Conservation (phyloP, 1,140 invertebrate species). For the Pseudomyrmex flavicornis region DNA sequence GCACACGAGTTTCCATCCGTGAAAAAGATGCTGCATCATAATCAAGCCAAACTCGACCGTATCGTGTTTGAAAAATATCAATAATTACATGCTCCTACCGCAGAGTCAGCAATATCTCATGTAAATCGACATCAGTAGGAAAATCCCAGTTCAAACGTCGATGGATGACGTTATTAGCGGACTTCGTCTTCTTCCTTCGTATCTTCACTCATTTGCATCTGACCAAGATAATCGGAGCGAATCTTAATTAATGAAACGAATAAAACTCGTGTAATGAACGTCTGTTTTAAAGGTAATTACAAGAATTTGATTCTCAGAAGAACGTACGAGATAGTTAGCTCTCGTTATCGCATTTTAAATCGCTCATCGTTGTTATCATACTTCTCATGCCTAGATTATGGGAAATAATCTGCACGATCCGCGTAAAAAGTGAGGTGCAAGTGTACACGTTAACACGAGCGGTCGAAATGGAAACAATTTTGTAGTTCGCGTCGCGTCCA, state of each 20-base stretch:
- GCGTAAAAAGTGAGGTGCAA: neutral
- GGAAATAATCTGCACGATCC: neutral
- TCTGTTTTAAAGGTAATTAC: neutral
- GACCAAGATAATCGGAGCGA: slow-evolving; percentile 35
- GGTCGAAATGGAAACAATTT: slow-evolving; percentile 67
- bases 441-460: slow-evolving; percentile 45
- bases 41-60: neutral
- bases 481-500: slow-evolving; percentile 39
- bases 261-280: slow-evolving; percentile 29
- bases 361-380: neutral
- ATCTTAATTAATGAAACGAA: slow-evolving; percentile 48
- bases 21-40: neutral
- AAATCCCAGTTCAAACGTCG: neutral
- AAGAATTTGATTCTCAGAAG: neutral
- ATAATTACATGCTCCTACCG: slow-evolving; percentile 5
- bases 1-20: neutral
- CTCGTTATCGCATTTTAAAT: neutral
- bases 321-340: neutral
- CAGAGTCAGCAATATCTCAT: slow-evolving; percentile 2
- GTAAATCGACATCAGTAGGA: neutral
- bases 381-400: neutral
- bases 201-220: slow-evolving; percentile 57
- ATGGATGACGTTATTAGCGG: slow-evolving; percentile 52
- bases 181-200: slow-evolving; percentile 8
- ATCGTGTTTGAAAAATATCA: neutral